Percentiles rank a stretch among this genome's conserved stretches.
Conservation (phyloP, 2,797 vertebrate genomes). For the Chelon labrosus region DNA sequence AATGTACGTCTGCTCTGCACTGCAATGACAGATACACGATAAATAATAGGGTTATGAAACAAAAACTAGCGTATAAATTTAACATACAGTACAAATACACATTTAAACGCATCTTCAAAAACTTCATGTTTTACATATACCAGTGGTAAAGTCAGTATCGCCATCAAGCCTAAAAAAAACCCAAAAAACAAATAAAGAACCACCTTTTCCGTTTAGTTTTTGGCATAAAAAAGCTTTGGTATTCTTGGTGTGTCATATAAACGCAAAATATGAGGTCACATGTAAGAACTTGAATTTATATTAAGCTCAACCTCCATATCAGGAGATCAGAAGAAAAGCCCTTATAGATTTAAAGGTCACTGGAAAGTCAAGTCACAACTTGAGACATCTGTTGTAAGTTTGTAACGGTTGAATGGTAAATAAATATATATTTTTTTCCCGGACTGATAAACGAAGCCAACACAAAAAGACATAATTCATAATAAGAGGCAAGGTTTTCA, state of each 20-base stretch:
- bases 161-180: neutral
- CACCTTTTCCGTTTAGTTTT: neutral
- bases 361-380: too few relatives aligned
- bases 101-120: too few relatives aligned
- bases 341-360: slow-evolving; percentile 18
- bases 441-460: too few relatives aligned
- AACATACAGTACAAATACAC: neutral
- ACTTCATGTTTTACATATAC: too few relatives aligned
- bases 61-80: neutral
- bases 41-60: neutral
- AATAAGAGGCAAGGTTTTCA: too few relatives aligned
- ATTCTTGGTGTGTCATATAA: too few relatives aligned
- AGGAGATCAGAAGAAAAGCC: neutral
- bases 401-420: neutral
- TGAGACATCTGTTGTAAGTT: neutral
- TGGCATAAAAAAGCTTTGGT: neutral
- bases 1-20: too few relatives aligned
- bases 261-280: too few relatives aligned
- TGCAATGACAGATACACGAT: neutral
- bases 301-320: too few relatives aligned
- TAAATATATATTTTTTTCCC: too few relatives aligned
- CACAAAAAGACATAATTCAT: too few relatives aligned
- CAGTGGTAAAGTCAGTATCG: neutral
- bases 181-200: neutral
- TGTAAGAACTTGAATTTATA: too few relatives aligned